phyloP scores from a whole-genome alignment of 2,797 vertebrate genomes.

The Catharus ustulatus region DNA sequence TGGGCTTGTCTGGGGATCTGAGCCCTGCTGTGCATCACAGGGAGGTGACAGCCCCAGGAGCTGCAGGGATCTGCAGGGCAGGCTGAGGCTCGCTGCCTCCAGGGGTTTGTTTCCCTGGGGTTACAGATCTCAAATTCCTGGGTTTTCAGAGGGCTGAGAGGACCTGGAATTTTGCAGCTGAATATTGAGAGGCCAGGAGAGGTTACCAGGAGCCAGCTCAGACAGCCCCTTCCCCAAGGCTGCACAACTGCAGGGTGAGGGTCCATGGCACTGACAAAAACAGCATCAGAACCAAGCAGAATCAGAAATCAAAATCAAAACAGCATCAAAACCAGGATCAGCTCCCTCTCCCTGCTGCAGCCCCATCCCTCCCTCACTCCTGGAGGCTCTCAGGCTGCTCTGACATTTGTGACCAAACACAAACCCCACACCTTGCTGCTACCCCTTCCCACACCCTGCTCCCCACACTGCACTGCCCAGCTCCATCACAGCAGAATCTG shows the following conservation, averaged over 20 bases:
- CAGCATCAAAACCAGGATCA: too few relatives aligned
- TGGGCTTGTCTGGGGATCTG: constrained; percentile 19
- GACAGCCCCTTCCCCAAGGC: neutral
- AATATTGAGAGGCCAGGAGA: neutral
- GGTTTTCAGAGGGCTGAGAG: neutral
- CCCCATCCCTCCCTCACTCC: neutral
- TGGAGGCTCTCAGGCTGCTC: neutral
- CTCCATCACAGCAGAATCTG: neutral
- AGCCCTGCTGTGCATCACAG: constrained; percentile 33
- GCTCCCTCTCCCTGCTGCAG: neutral
- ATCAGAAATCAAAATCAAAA: too few relatives aligned
- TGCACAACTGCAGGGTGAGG: neutral
- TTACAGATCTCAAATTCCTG: neutral
- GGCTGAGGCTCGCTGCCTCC: neutral
- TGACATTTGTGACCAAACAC: accelerated
- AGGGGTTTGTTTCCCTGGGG: neutral
- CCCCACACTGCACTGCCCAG: neutral
- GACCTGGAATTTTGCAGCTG: neutral
- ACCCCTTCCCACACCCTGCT: neutral
- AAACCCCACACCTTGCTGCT: neutral
- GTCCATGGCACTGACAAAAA: accelerated
- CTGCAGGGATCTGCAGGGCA: neutral
- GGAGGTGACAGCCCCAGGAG: constrained; percentile 4
- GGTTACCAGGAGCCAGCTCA: neutral
- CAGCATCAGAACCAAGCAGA: neutral